phyloP scores from a whole-genome alignment of 2,797 vertebrate species.

The Lacerta agilis region DNA sequence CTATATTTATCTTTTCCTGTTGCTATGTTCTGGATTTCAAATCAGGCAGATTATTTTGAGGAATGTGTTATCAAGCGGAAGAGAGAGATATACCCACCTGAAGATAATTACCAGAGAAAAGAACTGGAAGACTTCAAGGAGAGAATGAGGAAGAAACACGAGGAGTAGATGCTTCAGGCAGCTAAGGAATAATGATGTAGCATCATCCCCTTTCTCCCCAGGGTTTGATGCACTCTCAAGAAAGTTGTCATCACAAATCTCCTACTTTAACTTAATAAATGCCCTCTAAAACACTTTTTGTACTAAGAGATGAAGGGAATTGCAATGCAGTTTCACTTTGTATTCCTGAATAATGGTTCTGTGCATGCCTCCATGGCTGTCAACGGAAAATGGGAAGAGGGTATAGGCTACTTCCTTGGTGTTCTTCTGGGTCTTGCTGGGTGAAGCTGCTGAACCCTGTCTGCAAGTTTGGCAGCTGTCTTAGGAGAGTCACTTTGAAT shows the following conservation, averaged over 20 bases:
- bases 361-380: not conserved
- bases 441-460: not conserved
- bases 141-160: slow-evolving; percentile 78
- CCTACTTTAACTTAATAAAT: not conserved
- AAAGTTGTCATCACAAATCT: not conserved
- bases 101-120: slow-evolving; percentile 80
- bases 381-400: too few relatives aligned
- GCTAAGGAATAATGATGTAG: slow-evolving; percentile 36
- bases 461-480: not conserved
- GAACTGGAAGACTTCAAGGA: slow-evolving; percentile 87
- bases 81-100: slow-evolving; percentile 89
- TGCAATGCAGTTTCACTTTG: not conserved
- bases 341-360: not conserved
- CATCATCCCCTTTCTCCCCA: not conserved
- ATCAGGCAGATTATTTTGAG: slow-evolving; percentile 91
- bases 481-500: not conserved
- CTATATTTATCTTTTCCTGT: slow-evolving; percentile 91
- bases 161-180: slow-evolving; percentile 77
- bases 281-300: not conserved
- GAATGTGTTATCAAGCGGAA: slow-evolving; percentile 88
- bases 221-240: not conserved
- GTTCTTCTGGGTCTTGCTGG: not conserved
- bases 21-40: slow-evolving; percentile 92
- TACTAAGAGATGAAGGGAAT: not conserved
- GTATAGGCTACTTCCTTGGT: not conserved